Conservation (phyloP, 2,797 vertebrate species). For the Microctenopoma lineatum region DNA sequence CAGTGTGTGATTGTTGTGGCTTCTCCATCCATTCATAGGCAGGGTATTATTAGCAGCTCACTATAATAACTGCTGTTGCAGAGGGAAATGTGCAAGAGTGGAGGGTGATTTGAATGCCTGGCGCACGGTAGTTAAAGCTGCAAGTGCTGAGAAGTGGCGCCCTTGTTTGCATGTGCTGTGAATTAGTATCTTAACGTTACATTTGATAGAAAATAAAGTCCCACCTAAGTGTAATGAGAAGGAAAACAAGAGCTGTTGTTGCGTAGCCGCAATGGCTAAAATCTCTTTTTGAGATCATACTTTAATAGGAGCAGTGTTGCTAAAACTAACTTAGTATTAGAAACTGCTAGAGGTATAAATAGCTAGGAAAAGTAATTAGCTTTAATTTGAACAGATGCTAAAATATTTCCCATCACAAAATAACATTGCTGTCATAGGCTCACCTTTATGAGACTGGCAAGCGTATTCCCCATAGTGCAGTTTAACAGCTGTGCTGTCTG, state of each 20-base stretch:
- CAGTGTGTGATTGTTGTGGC: slow-evolving; percentile 37
- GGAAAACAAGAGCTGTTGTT: not conserved
- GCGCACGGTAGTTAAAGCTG: slow-evolving; percentile 10
- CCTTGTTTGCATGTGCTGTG: slow-evolving; percentile 10
- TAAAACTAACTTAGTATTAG: not conserved
- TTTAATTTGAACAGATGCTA: not conserved
- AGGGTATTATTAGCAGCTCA: slow-evolving; percentile 41
- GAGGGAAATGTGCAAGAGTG: slow-evolving; percentile 17
- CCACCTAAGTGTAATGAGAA: not conserved
- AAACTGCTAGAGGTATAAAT: not conserved
- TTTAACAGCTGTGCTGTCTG: slow-evolving; percentile 5
- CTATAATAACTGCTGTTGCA: slow-evolving; percentile 37
- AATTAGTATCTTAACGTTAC: slow-evolving; percentile 26
- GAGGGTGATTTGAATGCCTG: slow-evolving; percentile 20
- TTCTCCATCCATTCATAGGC: slow-evolving; percentile 38
- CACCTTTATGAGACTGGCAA: slow-evolving; percentile 44
- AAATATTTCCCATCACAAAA: slow-evolving; percentile 10
- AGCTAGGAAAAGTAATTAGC: slow-evolving; percentile 5
- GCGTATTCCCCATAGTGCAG: not conserved
- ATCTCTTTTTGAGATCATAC: not conserved
- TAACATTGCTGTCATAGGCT: slow-evolving; percentile 2
- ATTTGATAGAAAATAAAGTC: not conserved
- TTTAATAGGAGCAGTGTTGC: not conserved
- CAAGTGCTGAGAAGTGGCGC: not conserved
- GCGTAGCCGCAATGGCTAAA: not conserved